Percentiles rank a stretch among this genome's conserved stretches.
These are phyloP conservation scores for Malurus cyaneus DNA, from an alignment of 2,113 vertebrate species.

Conservation along the genomic window DNA sequence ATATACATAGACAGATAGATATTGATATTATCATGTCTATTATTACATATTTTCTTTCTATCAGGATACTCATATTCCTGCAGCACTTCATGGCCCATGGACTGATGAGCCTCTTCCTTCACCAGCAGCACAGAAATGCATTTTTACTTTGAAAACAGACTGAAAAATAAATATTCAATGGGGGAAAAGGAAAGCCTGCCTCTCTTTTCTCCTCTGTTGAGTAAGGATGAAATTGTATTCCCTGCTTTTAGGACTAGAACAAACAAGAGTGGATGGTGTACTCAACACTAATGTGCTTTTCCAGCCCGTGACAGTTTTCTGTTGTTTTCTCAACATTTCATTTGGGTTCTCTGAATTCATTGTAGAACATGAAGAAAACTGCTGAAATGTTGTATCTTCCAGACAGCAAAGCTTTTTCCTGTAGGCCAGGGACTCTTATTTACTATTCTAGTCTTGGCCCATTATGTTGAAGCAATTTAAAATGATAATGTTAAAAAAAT, in stretches of 20 bases:
- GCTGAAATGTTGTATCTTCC: slow-evolving; percentile 1
- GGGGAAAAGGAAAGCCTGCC: not conserved
- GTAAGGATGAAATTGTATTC: not conserved
- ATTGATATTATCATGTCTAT: fast-evolving
- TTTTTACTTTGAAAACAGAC: not conserved
- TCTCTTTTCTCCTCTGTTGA: not conserved
- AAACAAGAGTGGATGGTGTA: not conserved
- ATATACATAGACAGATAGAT: not conserved
- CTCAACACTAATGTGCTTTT: not conserved
- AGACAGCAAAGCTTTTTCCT: not conserved
- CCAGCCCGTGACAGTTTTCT: not conserved
- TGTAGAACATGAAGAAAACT: not conserved
- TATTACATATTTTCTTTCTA: fast-evolving
- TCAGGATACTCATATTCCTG: not conserved
- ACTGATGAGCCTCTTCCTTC: not conserved
- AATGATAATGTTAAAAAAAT: slow-evolving; percentile 71
- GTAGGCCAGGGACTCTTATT: slow-evolving; percentile 22
- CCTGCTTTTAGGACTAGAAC: not conserved
- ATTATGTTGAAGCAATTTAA: slow-evolving; percentile 67
- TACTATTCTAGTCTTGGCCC: slow-evolving; percentile 46
- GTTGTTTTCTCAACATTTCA: not conserved
- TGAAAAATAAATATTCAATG: not conserved
- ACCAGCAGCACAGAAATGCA: not conserved
- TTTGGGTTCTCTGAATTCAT: not conserved
- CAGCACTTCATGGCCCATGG: not conserved